phyloP scores from a whole-genome alignment of 1,140 invertebrate species.

The Bombus breviceps region DNA sequence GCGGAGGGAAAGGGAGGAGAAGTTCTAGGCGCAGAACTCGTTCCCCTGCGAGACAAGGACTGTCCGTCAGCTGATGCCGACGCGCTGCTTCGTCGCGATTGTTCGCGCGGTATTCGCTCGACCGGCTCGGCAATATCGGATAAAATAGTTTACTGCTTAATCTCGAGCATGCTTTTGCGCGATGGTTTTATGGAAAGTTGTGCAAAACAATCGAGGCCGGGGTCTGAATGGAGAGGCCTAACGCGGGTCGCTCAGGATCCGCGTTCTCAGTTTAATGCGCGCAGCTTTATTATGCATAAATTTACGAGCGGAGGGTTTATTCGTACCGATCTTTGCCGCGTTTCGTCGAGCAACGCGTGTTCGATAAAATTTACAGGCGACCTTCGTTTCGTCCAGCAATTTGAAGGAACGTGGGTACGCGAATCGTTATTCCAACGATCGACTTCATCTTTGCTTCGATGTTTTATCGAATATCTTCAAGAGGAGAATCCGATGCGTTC shows the following conservation, averaged over 20 bases:
- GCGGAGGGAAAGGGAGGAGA: background rate
- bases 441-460: background rate
- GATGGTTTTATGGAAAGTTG: constrained; percentile 47
- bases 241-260: background rate
- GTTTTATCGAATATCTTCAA: background rate
- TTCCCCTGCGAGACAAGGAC: constrained; percentile 33
- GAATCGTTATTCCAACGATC: constrained; percentile 16
- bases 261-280: background rate
- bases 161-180: constrained; percentile 40
- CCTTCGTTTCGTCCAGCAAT: background rate
- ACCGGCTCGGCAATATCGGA: constrained; percentile 22
- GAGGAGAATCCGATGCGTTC: background rate
- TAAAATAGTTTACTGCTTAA: constrained; percentile 64
- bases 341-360: background rate
- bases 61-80: constrained; percentile 50
- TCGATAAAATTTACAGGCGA: constrained; percentile 38
- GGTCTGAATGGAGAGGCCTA: background rate
- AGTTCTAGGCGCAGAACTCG: constrained; percentile 39
- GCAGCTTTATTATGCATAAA: constrained; percentile 42
- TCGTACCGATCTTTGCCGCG: constrained; percentile 13
- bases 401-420: background rate
- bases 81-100: constrained; percentile 30
- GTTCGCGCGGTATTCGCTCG: constrained; percentile 41
- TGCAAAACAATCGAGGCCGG: constrained; percentile 15
- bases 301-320: constrained; percentile 41